Base-by-base conservation (phyloP, 2,113 vertebrate species). In the Crotalus tigris region DNA sequence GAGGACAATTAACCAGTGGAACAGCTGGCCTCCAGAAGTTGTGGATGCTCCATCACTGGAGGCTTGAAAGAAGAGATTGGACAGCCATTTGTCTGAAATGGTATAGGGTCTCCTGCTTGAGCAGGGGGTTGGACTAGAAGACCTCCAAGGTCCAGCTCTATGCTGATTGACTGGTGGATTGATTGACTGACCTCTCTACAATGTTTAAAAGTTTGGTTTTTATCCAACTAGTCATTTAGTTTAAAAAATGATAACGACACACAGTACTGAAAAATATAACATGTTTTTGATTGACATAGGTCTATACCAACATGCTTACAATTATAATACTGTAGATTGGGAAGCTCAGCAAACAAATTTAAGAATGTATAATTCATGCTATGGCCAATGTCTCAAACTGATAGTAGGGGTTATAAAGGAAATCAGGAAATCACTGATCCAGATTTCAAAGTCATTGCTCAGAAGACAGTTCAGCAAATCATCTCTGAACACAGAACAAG, bases 321-420 rank as follows among this genome's bases (percentile, higher is more conserved):
- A 81, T n/a, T 92, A 13, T 61, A 87, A 86, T 44, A 86, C 23
- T 92, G 44, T 0, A 91, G 55, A 75, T 49, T 91, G 61, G 49
- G 3, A 86, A 86, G 81, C 19, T 92, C 21, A 90, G 54, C 4
- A 2, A 6, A 5, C 54, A 93, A 57, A 58, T 87, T 1, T 53
- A 88, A 29, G 17, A 59, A 91, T 57, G 44, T 57, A 33, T 86
- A 51, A 88, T 0, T 9, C 24, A 54, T 4, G 51, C n/a, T 8
- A 53, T 29, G 55, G 54, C 53, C 0, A 8, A 54, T 33, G 10
- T n/a, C 54, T 17, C 24, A 0, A 1, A 17, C 5, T 33, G 12
- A 57, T 4, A 54, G 33, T 1, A 92, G 7, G 2, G 51, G 8
- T 10, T 90, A 21, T 24, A 49, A 87, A 33, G 10, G 49, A 69